Percentiles rank a stretch among this genome's conserved stretches.
phyloP scores from a whole-genome alignment of 2,113 vertebrate genomes.

The Papio anubis region DNA sequence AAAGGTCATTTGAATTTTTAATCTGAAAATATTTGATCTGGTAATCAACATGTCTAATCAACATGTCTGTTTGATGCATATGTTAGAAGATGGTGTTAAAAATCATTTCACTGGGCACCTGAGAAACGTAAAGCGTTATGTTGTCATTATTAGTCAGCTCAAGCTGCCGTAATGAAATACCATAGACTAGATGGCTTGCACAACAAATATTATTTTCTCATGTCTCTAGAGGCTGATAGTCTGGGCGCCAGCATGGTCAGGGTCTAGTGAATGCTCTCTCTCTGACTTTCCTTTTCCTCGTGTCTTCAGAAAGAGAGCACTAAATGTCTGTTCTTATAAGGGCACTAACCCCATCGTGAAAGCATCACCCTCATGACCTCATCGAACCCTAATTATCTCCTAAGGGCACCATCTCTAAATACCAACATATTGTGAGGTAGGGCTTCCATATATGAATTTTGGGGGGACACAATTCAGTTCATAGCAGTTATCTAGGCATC shows the following conservation, averaged over 20 bases:
- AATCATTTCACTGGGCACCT: neutral
- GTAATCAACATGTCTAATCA: neutral
- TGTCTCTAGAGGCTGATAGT: neutral
- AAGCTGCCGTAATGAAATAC: neutral
- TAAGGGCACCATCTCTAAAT: neutral
- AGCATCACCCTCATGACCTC: neutral
- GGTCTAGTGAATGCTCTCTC: neutral
- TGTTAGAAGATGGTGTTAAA: neutral
- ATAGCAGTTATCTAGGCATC: neutral
- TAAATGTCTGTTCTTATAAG: neutral
- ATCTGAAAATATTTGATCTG: slow-evolving; percentile 44
- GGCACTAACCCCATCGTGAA: neutral
- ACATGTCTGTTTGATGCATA: neutral
- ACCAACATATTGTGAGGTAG: neutral
- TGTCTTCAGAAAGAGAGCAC: neutral
- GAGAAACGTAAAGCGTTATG: neutral
- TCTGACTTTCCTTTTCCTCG: neutral
- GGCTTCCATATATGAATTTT: neutral
- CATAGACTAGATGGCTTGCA: neutral
- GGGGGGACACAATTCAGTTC: neutral
- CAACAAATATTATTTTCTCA: neutral
- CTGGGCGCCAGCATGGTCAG: neutral
- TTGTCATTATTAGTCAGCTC: neutral
- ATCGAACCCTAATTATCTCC: neutral
- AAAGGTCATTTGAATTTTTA: slow-evolving; percentile 39